Evolutionary conservation across 2,888 invertebrate genomes (phyloP), one percentile per base, ranked within the genome.

Genomic region (Sicus ferrugineus): DNA sequence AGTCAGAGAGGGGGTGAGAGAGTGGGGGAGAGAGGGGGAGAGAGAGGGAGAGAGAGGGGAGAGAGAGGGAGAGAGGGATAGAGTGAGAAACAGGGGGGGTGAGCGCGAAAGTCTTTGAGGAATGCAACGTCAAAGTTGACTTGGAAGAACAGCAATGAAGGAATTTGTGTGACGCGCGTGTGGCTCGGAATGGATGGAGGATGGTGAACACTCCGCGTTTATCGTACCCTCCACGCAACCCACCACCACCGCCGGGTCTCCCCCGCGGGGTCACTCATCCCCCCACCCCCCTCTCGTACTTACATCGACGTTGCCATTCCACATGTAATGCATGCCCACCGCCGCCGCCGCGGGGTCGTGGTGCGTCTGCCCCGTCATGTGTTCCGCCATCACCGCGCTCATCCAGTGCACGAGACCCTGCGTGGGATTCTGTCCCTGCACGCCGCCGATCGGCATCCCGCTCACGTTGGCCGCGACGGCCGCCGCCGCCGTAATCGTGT

Each of bases 321-420:
- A 86, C 86, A 86, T 86, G 73, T 86, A 86, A 73, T 86, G 86
- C 86, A 86, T 86, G 67, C 85, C 86, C 28, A 85, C 84, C 31
- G 83, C 83, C 82, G 86, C 80, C n/a, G 65, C 42, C 16, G 85
- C 80, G 65, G 86, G 86, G 81, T 86, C 86, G 80, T 93, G 93
- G 78, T 93, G 93, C 77, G 91, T 90, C 71, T 92, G 91, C 0
- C 85, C 84, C 85, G 94, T 95, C 91, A 95, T 95, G 84, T 96
- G 95, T 83, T 96, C 96, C 71, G 96, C 95, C 96, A 96, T 96
- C 81, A 96, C 95, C 48, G 86, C 86, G 83, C 95, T 95, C 95
- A 96, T 95, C 96, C 96, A 96, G 88, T 96, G 96, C 82, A 95
- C 95, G 83, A 95, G 89, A 72, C 93, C 93, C 82, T 92, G 92